A percentile compares a stretch with the other conserved stretches of the same genome.
phyloP scores from a whole-genome alignment of 2,888 invertebrate species.

The Drosophila helvetica region DNA sequence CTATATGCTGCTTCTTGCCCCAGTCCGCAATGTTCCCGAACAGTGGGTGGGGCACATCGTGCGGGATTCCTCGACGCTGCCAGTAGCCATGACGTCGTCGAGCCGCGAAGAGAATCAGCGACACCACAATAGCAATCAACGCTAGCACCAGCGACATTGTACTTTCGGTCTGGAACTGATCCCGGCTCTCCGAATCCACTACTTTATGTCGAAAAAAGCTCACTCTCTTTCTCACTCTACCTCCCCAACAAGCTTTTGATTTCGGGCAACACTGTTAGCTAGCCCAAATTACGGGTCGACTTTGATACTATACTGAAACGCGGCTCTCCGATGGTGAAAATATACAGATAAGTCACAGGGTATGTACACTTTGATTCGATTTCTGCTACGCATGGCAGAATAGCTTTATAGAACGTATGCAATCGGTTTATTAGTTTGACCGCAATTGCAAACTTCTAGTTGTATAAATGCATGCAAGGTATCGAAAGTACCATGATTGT shows the following conservation, averaged over 20 bases:
- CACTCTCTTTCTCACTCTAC: not conserved
- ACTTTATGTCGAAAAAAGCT: not conserved
- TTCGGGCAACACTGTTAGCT: too few species aligned
- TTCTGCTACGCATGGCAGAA: not conserved
- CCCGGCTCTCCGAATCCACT: not conserved
- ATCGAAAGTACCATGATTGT: too few species aligned
- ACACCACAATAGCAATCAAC: constrained; percentile 41
- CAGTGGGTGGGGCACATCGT: constrained; percentile 57
- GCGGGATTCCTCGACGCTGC: constrained; percentile 67
- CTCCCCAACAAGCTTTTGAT: not conserved
- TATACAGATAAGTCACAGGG: not conserved
- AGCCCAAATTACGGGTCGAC: too few species aligned
- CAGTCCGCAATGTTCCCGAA: constrained; percentile 67
- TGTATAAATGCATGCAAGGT: too few species aligned
- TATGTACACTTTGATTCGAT: not conserved
- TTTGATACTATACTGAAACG: not conserved
- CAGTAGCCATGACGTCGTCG: constrained; percentile 61
- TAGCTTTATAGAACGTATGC: not conserved
- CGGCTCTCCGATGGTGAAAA: not conserved
- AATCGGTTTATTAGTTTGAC: too few species aligned
- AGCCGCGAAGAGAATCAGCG: constrained; percentile 52
- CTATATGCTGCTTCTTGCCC: constrained; percentile 50
- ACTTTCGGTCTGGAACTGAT: constrained; percentile 38
- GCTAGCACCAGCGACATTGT: constrained; percentile 56
- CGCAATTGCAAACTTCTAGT: too few species aligned